A percentile compares a stretch with the other conserved stretches of the same genome.
Conservation (phyloP, 2,797 vertebrate genomes). For the Antennarius maculatus region DNA sequence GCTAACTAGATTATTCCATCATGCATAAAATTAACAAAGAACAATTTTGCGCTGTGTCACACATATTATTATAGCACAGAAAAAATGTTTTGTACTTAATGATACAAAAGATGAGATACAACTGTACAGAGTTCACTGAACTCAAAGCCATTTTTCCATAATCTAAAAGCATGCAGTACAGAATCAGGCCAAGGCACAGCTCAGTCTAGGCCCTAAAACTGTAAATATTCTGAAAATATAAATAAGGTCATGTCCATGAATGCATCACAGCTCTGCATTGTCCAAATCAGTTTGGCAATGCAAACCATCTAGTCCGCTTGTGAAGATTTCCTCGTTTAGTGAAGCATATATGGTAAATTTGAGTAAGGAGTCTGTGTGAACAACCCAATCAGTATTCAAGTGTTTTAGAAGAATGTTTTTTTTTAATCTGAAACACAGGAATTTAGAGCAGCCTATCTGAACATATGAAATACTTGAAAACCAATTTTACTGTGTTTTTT, state of each 20-base stretch:
- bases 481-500: background rate
- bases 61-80: no score
- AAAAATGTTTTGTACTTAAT: no score
- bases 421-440: background rate
- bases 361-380: background rate
- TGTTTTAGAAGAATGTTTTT: background rate
- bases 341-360: background rate
- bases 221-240: conserved; percentile 14
- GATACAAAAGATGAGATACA: background rate
- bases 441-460: background rate
- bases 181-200: no score
- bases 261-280: background rate
- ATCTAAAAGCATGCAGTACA: no score
- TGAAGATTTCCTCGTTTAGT: background rate
- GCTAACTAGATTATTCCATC: no score
- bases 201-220: no score
- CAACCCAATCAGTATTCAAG: background rate
- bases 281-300: background rate
- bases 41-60: no score
- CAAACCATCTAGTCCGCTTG: no score
- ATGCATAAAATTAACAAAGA: no score
- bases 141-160: no score
- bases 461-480: background rate
- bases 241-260: no score
- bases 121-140: background rate